Base-by-base conservation (phyloP, 2,888 invertebrate genomes). In the Lagria hirta region DNA sequence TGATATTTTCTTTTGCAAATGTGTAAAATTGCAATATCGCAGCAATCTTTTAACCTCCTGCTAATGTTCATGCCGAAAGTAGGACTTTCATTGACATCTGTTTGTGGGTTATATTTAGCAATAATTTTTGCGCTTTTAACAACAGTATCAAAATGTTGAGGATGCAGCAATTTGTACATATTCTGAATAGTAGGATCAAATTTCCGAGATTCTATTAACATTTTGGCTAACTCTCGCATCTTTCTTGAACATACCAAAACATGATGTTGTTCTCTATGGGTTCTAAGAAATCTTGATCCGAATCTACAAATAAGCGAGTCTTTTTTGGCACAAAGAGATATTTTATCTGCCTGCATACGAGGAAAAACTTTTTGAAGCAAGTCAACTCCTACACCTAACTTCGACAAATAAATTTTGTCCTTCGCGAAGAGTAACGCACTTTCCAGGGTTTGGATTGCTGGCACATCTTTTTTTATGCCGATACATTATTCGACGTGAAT, bases 271-370 rank as follows among this genome's bases (percentile, higher is more conserved):
- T 51, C 51, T 10, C 49, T 15, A 22, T 55, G 53, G 3, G 15
- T 34, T 43, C 47, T 51, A 3, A 54, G 12, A 30, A 50, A 55
- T 17, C 49, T 36, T 1, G 48, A 27, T 15, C 43, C 52, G 26
- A 48, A 55, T 5, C 38, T 48, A 34, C 52, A 54, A 14, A 55
- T 55, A 2, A 53, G 21, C 3, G 21, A 3, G 32, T 52, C 43
- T 28, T 34, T 44, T 45, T 54, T 47, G 2, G 49, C 47, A 2
- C n/a, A 8, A 4, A 52, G 20, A 3, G 49, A 49, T 10, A 53
- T 43, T 26, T 49, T 13, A 40, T 53, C 51, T 3, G 49, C 24
- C 22, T 38, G 15, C 53, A 51, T 51, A 16, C 36, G 20, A 11
- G 51, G 40, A 34, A 48, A 45, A 15, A 41, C 45, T 30, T 13